Percentiles rank a stretch among this genome's conserved stretches.
These are phyloP conservation scores for Schizaphis graminum DNA, from an alignment of 2,888 invertebrate genomes.

Conservation along the genomic window DNA sequence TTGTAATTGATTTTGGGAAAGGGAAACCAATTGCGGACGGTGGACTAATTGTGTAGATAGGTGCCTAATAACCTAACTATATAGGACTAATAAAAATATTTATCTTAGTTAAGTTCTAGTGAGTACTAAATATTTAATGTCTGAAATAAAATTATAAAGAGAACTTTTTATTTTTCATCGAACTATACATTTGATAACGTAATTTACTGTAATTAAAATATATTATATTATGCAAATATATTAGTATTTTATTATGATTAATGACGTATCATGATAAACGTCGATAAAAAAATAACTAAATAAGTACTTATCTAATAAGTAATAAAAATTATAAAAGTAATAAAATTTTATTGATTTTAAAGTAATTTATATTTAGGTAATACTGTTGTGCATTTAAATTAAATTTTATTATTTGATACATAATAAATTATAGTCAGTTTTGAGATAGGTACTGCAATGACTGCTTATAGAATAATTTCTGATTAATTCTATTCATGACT, in stretches of 20 bases:
- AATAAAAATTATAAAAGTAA: not conserved
- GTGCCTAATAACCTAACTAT: not conserved
- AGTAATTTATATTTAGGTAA: not conserved
- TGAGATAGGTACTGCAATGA: not conserved
- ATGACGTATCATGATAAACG: not conserved
- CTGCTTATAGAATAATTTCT: not conserved
- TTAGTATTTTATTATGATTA: constrained; percentile 1
- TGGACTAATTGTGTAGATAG: not conserved
- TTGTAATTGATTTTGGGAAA: not conserved
- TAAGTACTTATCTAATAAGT: not conserved
- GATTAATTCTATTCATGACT: not conserved
- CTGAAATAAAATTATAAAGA: not conserved
- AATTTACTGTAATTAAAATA: not conserved
- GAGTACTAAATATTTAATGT: not conserved
- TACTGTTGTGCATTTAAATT: not conserved
- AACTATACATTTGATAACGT: not conserved
- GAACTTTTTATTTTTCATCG: not conserved
- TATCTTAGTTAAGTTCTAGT: not conserved
- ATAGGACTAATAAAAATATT: not conserved
- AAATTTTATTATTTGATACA: not conserved
- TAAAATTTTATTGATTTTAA: not conserved
- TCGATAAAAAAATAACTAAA: not conserved
- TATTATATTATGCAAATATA: not conserved
- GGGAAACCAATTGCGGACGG: not conserved
- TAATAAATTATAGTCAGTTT: not conserved